Base-by-base conservation (phyloP, 2,888 invertebrate species). In the Octodonta nipae region DNA sequence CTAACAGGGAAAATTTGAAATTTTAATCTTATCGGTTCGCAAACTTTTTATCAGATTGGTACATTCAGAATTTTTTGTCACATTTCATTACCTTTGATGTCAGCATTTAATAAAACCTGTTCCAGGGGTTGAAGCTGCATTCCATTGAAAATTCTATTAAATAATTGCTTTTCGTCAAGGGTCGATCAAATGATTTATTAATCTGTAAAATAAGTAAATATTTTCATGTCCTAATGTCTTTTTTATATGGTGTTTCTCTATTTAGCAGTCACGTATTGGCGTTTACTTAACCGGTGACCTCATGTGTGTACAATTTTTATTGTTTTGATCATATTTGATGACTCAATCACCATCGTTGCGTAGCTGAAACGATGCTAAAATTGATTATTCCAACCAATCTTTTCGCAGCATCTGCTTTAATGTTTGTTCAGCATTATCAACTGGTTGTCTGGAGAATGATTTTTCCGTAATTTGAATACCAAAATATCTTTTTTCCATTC, bases 341-440 rank as follows among this genome's bases (percentile, higher is more conserved):
- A 22, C 31, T 43, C 7, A 30, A 16, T 3, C 33, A 20, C 41
- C 43, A 41, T 24, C 43, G 28, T 27, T 43, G 43, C 7, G 38
- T 32, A 22, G 40, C 42, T n/a, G 42, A 32, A 29, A 40, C 37
- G 6, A 33, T 33, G 4, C 32, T 35, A n/a, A 33, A 26, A 33
- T 30, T 11, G 10, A 26, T 12, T 6, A 28, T 25, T 15, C 33
- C 34, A 25, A 20, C 20, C 10, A 34, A 27, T 10, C 25, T 15
- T 17, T 32, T 44, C 13, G 43, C 46, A 38, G 45, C 47, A 41
- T 49, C 42, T 15, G 44, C 45, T 50, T 50, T n/a, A 49, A 47
- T 13, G 47, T 52, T 33, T 45, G 42, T 34, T 52, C 52, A 25
- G 34, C 35, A 2, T 41, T 12, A 26, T 42, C 40, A 10, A 40